Evolutionary conservation across 2,113 vertebrate genomes (phyloP), one percentile per base, ranked within the genome.

Genomic region (Rhabdomys dilectus): DNA sequence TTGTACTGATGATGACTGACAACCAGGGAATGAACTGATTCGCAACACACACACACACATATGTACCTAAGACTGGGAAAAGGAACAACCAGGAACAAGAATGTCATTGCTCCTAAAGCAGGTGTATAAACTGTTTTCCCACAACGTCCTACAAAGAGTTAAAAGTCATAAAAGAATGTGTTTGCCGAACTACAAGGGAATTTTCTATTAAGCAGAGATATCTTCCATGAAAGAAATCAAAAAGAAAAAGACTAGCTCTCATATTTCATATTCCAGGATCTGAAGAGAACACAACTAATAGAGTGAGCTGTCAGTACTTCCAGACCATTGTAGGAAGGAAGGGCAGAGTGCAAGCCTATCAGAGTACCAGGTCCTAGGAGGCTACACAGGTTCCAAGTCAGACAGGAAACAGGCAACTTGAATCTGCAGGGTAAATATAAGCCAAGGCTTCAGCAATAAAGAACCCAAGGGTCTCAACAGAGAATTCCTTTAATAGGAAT

Each of bases 111-210:
- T 19, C 75, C 58, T 12, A 64, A 45, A 64, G 19, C 42, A 72
- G 21, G 21, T n/a, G 81, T 92, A 66, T 66, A 60, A 7, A 92
- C 7, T 85, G 7, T 85, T 96, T 80, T 19, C 42, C 56, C 51
- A 45, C 42, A 72, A 88, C 88, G 22, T 75, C 31, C 34, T 70
- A 85, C 21, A 95, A 91, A 88, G 51, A 72, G 31, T 93, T 48
- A 70, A 72, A 29, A 93, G 58, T 77, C 42, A 85, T 29, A 92
- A 96, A 91, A 95, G 34, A 66, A 84, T 29, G 36, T 62, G 66
- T 72, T 89, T 91, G 53, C 6, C 70, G 94, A 94, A 92, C 36
- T 56, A 91, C 36, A 29, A 11, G 72, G 17, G 88, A 58, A 85
- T 88, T 78, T 88, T 90, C 70, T 85, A 36, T 68, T 93, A 82